Percentiles rank a stretch among this genome's conserved stretches.
Evolutionary conservation across 2,797 vertebrate species (phyloP).

Genomic region (Hydrophis major): DNA sequence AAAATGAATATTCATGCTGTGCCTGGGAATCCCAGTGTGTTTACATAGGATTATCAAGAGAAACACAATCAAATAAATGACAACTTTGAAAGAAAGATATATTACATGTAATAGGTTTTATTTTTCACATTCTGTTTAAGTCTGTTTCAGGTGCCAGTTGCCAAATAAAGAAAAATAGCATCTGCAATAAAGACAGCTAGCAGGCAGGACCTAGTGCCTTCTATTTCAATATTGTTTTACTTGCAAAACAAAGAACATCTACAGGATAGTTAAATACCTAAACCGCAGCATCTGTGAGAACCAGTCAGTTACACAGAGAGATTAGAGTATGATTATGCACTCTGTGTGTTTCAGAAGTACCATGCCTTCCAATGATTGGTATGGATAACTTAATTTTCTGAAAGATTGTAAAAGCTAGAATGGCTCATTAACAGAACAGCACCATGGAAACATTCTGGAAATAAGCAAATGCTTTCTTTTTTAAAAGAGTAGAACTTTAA

Average conservation of each 20-base stretch:
- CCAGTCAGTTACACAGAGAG: neutral
- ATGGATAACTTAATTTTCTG: neutral
- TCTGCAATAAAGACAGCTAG: slow-evolving; percentile 30
- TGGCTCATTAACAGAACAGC: neutral
- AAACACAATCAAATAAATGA: slow-evolving; percentile 22
- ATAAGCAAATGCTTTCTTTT: neutral
- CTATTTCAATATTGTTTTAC: neutral
- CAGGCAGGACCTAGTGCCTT: slow-evolving; percentile 9
- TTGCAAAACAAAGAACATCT: neutral
- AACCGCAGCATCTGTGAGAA: neutral
- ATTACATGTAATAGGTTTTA: slow-evolving; percentile 12
- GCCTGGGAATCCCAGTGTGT: slow-evolving; percentile 5
- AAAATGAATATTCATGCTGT: slow-evolving; percentile 5
- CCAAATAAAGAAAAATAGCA: slow-evolving; percentile 35
- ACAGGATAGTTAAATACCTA: neutral
- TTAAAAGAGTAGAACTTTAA: neutral
- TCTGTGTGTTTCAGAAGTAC: neutral
- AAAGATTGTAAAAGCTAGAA: neutral
- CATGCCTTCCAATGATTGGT: slow-evolving; percentile 2
- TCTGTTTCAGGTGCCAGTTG: slow-evolving; percentile 7
- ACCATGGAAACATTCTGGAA: neutral
- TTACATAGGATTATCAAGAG: slow-evolving; percentile 13
- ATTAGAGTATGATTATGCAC: neutral
- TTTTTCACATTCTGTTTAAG: slow-evolving; percentile 6
- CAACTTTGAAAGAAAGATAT: slow-evolving; percentile 6